phyloP scores from a whole-genome alignment of 2,797 vertebrate genomes.

The Mormyrus hasselquistii region DNA sequence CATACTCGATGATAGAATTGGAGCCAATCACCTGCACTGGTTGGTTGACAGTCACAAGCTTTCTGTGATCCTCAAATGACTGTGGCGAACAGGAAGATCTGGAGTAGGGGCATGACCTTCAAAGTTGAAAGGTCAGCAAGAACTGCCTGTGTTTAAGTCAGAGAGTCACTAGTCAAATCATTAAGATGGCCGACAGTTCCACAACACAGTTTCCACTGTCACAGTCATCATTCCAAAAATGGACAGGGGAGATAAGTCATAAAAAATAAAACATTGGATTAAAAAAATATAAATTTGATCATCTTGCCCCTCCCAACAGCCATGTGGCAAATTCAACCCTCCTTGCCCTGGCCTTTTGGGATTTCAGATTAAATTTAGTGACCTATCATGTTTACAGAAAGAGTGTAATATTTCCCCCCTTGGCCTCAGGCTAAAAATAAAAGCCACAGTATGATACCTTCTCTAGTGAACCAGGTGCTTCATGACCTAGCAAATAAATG shows the following conservation, averaged over 20 bases:
- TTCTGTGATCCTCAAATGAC: conserved; percentile 64
- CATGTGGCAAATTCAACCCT: conserved; percentile 41
- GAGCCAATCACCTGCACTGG: conserved; percentile 33
- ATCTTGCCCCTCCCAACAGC: not conserved
- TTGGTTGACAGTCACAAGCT: conserved; percentile 39
- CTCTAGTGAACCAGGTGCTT: conserved; percentile 69
- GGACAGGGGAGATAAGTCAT: not conserved
- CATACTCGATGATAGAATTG: conserved; percentile 28
- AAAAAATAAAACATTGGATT: not conserved
- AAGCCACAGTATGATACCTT: conserved; percentile 76
- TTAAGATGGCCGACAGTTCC: not conserved
- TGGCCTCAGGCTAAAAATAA: conserved; percentile 85
- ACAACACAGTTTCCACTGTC: not conserved
- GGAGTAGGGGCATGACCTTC: conserved; percentile 97
- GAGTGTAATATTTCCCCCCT: conserved; percentile 81
- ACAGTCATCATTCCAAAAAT: not conserved
- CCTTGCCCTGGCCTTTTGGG: conserved; percentile 63
- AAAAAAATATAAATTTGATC: not conserved
- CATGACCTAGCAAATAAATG: conserved; percentile 65
- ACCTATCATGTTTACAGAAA: conserved; percentile 70
- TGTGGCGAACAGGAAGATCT: conserved; percentile 92
- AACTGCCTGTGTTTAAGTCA: conserved; percentile 76
- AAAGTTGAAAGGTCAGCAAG: conserved; percentile 96
- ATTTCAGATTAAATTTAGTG: conserved; percentile 73
- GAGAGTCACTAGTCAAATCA: conserved; percentile 1